Percentiles rank a stretch among this genome's conserved stretches.
These are phyloP conservation scores for Pempheris klunzingeri DNA, from an alignment of 2,797 vertebrate genomes.

Conservation along the genomic window DNA sequence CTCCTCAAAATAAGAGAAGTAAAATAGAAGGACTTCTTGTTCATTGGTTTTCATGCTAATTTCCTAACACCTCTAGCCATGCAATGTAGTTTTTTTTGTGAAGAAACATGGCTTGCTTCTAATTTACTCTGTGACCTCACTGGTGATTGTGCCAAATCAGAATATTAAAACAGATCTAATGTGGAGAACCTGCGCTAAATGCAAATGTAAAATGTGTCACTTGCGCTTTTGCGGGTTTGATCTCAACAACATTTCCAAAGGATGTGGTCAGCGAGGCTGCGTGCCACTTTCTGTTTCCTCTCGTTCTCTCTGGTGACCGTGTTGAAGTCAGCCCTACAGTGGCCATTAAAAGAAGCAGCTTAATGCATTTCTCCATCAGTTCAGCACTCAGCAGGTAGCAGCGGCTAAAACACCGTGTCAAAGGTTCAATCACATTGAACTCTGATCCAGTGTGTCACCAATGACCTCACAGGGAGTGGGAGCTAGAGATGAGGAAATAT, in stretches of 20 bases:
- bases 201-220: background rate
- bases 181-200: background rate
- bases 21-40: slow-evolving; percentile 21
- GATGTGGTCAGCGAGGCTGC: background rate
- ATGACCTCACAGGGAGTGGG: background rate
- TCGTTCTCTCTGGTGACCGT: slow-evolving; percentile 7
- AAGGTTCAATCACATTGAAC: slow-evolving; percentile 23
- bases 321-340: background rate
- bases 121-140: slow-evolving; percentile 24
- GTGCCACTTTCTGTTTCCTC: background rate
- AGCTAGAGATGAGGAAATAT: slow-evolving; percentile 5
- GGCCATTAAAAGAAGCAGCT: slow-evolving; percentile 31
- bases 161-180: slow-evolving; percentile 17
- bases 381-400: background rate
- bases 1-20: slow-evolving; percentile 14
- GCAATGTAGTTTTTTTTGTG: background rate
- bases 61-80: slow-evolving; percentile 23
- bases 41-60: slow-evolving; percentile 48
- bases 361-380: slow-evolving; percentile 15
- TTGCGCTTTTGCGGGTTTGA: background rate
- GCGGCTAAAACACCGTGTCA: slow-evolving; percentile 14
- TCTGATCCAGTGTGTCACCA: background rate
- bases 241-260: background rate
- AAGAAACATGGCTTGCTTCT: background rate
- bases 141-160: slow-evolving; percentile 30